phyloP scores from a whole-genome alignment of 2,888 invertebrate species.

The Boloria selene region DNA sequence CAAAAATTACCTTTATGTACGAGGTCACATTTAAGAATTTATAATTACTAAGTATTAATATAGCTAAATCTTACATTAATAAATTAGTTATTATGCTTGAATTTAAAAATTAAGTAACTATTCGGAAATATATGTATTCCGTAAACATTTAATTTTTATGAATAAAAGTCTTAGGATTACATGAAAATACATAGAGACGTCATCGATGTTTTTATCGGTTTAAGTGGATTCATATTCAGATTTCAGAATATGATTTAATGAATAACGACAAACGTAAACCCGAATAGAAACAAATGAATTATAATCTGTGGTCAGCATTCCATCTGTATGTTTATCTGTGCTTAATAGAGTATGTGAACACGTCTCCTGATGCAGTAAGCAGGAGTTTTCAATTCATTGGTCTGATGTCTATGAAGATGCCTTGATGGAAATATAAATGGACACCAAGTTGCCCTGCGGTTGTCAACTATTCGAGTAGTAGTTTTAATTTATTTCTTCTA shows the following conservation, averaged over 20 bases:
- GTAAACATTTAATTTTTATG: too few relatives aligned
- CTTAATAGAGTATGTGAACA: conserved; percentile 72
- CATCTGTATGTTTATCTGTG: conserved; percentile 57
- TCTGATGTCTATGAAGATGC: conserved; percentile 43
- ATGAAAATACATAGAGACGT: neutral
- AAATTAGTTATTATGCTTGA: neutral
- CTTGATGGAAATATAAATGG: conserved; percentile 41
- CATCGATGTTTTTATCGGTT: neutral
- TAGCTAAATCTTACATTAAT: too few relatives aligned
- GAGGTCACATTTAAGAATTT: too few relatives aligned
- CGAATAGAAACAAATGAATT: conserved; percentile 37
- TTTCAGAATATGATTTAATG: conserved; percentile 27
- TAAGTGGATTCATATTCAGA: conserved; percentile 22
- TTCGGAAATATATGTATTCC: too few relatives aligned
- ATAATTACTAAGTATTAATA: too few relatives aligned
- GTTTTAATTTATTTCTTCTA: conserved; percentile 27
- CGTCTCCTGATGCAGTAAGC: conserved; percentile 57
- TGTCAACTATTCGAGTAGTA: conserved; percentile 41
- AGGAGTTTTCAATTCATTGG: conserved; percentile 59
- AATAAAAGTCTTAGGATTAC: too few relatives aligned
- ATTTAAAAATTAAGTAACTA: too few relatives aligned
- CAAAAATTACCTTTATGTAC: too few relatives aligned
- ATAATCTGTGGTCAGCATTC: conserved; percentile 57
- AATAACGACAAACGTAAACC: conserved; percentile 28
- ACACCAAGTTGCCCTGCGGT: conserved; percentile 49